Evolutionary conservation across 2,113 vertebrate species (phyloP).

Genomic region (Gasterosteus nipponicus): DNA sequence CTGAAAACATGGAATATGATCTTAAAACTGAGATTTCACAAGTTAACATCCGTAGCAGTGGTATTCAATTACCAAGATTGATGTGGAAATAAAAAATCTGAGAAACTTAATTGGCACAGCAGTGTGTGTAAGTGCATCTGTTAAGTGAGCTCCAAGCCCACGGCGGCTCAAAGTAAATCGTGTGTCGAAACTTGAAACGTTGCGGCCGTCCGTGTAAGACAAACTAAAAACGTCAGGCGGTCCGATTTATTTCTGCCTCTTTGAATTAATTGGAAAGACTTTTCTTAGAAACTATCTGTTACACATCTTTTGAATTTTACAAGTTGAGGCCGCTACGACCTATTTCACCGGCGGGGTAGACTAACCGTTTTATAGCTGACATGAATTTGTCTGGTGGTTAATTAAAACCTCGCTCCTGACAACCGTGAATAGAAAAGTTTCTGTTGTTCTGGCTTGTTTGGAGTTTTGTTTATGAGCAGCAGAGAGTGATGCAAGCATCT

Average conservation of each 20-base stretch:
- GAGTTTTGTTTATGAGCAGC: slow-evolving; percentile 15
- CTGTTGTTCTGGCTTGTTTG: slow-evolving; percentile 30
- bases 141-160: not conserved
- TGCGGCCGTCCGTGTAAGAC: not conserved
- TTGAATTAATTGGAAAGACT: slow-evolving; percentile 36
- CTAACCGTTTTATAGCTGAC: slow-evolving; percentile 17
- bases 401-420: slow-evolving; percentile 44
- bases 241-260: slow-evolving; percentile 29
- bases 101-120: not conserved
- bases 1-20: slow-evolving; percentile 1
- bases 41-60: not conserved
- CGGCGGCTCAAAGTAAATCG: slow-evolving; percentile 15
- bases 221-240: slow-evolving; percentile 18
- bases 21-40: not conserved
- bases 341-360: slow-evolving; percentile 23
- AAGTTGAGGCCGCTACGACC: slow-evolving; percentile 16
- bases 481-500: not conserved
- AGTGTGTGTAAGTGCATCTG: not conserved
- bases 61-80: not conserved
- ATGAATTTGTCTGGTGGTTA: slow-evolving; percentile 30
- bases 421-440: slow-evolving; percentile 38
- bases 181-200: slow-evolving; percentile 1
- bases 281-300: slow-evolving; percentile 34
- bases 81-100: not conserved
- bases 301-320: slow-evolving; percentile 37